A percentile compares a stretch with the other conserved stretches of the same genome.
phyloP scores from a whole-genome alignment of 2,113 vertebrate species.

The Solea senegalensis region DNA sequence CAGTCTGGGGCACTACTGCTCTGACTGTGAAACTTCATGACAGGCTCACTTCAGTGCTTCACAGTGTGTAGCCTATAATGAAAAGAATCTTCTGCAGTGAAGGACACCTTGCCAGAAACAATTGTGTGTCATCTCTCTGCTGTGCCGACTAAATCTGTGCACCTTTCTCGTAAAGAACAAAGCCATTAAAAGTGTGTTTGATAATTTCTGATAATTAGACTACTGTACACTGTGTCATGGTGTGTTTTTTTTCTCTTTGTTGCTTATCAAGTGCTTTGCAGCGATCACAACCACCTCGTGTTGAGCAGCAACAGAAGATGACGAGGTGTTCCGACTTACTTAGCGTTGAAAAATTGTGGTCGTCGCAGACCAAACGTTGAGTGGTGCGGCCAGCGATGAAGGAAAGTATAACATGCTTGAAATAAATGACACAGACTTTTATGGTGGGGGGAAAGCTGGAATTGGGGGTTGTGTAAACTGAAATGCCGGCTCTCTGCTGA shows the following conservation, averaged over 20 bases:
- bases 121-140: not conserved
- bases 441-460: slow-evolving; percentile 43
- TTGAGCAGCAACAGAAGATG: slow-evolving; percentile 40
- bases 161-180: not conserved
- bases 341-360: not conserved
- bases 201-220: slow-evolving; percentile 6
- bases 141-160: slow-evolving; percentile 17
- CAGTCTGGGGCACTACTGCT: slow-evolving; percentile 57
- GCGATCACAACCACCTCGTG: slow-evolving; percentile 4
- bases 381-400: slow-evolving; percentile 8
- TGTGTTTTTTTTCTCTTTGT: slow-evolving; percentile 22
- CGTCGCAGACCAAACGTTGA: slow-evolving; percentile 19
- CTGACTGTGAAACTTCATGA: slow-evolving; percentile 57
- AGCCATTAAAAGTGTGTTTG: not conserved
- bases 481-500: slow-evolving; percentile 33
- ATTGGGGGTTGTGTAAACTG: slow-evolving; percentile 51
- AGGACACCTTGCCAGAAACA: slow-evolving; percentile 63
- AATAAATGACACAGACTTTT: slow-evolving; percentile 43
- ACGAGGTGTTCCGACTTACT: slow-evolving; percentile 41
- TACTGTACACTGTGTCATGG: no score
- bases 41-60: slow-evolving; percentile 64
- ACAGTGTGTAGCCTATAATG: slow-evolving; percentile 43
- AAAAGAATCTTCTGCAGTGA: slow-evolving; percentile 69
- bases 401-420: slow-evolving; percentile 49
- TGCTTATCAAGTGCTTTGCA: slow-evolving; percentile 33